phyloP scores from a whole-genome alignment of 2,888 invertebrate genomes.

The Lepidochrysops patricia region DNA sequence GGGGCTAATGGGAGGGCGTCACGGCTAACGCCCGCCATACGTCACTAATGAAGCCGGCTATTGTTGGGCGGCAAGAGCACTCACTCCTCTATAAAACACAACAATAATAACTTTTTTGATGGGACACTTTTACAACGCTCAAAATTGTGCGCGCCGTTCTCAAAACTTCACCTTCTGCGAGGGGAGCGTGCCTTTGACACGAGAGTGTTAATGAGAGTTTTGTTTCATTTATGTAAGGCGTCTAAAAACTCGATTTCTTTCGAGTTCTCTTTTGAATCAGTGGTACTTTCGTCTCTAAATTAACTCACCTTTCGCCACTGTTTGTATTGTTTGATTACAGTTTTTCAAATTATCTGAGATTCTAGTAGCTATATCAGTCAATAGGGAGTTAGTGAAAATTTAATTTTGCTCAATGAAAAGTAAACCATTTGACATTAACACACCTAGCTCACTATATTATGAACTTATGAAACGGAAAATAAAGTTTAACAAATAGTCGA shows the following conservation, averaged over 20 bases:
- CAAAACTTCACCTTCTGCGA: background rate
- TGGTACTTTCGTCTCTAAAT: no score
- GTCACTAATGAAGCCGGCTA: conserved; percentile 65
- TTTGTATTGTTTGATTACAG: no score
- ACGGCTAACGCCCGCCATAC: conserved; percentile 63
- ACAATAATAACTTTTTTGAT: conserved; percentile 9
- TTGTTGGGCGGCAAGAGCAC: conserved; percentile 60
- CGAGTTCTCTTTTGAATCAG: no score
- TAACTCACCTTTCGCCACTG: no score
- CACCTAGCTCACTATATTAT: no score
- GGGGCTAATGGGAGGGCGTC: conserved; percentile 64
- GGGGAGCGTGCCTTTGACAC: background rate
- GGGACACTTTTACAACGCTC: conserved; percentile 5
- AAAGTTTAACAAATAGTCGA: no score
- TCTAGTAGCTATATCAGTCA: no score
- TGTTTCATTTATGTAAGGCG: background rate
- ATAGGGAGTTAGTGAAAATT: background rate
- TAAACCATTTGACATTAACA: no score
- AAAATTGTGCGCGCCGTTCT: background rate
- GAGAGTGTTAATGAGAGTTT: background rate
- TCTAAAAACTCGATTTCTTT: no score
- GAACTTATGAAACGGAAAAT: no score
- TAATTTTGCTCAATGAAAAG: no score
- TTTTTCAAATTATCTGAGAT: no score
- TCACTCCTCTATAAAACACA: conserved; percentile 35